Base-by-base conservation (phyloP, 2,888 invertebrate species). In the Agrochola lychnidis region DNA sequence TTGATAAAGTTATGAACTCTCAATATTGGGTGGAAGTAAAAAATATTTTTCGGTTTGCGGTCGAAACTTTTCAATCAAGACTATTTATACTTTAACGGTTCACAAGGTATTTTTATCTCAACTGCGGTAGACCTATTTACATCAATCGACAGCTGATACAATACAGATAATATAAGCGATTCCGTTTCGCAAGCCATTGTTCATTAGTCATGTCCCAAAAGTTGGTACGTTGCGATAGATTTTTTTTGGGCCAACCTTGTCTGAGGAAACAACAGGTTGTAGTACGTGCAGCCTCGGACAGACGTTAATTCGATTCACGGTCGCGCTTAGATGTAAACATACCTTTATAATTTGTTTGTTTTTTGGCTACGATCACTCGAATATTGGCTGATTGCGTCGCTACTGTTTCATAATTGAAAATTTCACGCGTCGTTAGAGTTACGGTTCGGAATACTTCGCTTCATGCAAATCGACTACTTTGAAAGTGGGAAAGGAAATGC, bases 191-290 rank as follows among this genome's bases (percentile, higher is more conserved):
- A 94, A 95, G 87, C 90, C 80, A 94, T 94, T 94, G 94, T 94
- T 88, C 90, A 94, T 95, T 95, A 93, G 95, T 95, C 94, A 95
- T 95, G 95, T 95, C 93, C 94, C 89, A 93, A 93, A 94, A 95
- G 87, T 89, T 88, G 78, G 78, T 64, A 85, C 81, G 83, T 94
- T 93, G 94, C 93, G 91, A 91, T 94, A 93, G 92, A 91, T 91
- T 94, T 94, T 94, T 88, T 94, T 92, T 92, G 92, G 92, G 90
- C 91, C 92, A 92, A 90, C 94, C 94, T 94, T 94, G 93, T 87
- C 85, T 87, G 88, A 88, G 90, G 89, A 90, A 90, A 91, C 91
- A 90, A 91, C 92, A 90, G 90, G 91, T 90, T 81, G 87, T 86
- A 81, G 92, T 94, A 95, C 96, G 95, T 95, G 95, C 92, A 95